Evolutionary conservation across 2,797 vertebrate genomes (phyloP).

Genomic region (Enteromius radiatus): DNA sequence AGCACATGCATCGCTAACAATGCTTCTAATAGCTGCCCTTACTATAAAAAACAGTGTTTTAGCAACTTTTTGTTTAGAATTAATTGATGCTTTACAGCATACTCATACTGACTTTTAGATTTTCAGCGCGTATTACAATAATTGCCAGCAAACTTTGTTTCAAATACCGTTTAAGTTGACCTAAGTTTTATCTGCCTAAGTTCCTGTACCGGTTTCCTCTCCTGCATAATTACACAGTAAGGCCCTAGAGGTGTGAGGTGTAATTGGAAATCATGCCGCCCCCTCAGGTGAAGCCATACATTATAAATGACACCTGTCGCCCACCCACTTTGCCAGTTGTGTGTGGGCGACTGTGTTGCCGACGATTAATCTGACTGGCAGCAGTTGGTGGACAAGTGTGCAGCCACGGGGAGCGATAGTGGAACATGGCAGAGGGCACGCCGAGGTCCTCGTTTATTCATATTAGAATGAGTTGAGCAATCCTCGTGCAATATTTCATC

Average conservation of each 20-base stretch:
- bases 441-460: slow-evolving; percentile 43
- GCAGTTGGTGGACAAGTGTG: slow-evolving; percentile 27
- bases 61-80: background rate
- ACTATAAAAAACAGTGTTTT: background rate
- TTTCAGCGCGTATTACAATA: background rate
- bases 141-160: slow-evolving; percentile 8
- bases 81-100: background rate
- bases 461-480: slow-evolving; percentile 26
- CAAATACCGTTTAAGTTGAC: slow-evolving; percentile 47
- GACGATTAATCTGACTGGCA: slow-evolving; percentile 50
- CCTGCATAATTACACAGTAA: slow-evolving; percentile 55
- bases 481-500: slow-evolving; percentile 28
- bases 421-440: slow-evolving; percentile 16
- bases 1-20: background rate
- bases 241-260: slow-evolving; percentile 46
- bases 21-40: background rate
- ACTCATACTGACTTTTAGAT: too few relatives aligned
- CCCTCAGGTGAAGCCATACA: slow-evolving; percentile 55
- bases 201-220: slow-evolving; percentile 41
- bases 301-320: slow-evolving; percentile 62
- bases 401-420: slow-evolving; percentile 16
- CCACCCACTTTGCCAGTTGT: slow-evolving; percentile 40
- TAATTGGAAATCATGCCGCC: slow-evolving; percentile 59
- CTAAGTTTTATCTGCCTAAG: slow-evolving; percentile 26
- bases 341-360: slow-evolving; percentile 48